Base-by-base conservation (phyloP, 2,113 vertebrate species). In the Merops nubicus region DNA sequence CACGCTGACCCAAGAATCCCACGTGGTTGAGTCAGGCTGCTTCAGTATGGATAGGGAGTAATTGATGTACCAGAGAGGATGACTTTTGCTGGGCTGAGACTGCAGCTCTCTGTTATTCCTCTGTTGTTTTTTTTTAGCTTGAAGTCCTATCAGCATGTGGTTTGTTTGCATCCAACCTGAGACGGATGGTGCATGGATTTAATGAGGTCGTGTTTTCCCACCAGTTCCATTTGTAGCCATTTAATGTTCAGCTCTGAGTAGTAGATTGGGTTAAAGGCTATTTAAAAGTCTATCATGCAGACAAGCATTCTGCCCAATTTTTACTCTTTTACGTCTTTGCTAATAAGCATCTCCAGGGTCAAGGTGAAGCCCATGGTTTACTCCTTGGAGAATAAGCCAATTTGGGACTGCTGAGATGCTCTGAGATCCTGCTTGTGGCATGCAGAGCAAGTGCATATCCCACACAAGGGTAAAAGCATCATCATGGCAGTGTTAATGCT, bases 141-240 rank as follows among this genome's bases (percentile, higher is more conserved):
- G 57, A 11, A 68, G 76, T 19, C 73, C 70, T 42, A 15, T 51
- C 68, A 74, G 80, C 16, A 13, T 8, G 51, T 19, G 51, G 42
- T 86, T 89, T 76, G 72, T 84, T 96, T 89, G 76, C 93, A 87
- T 88, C 84, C 90, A 86, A 60, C 17, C 73, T 1, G 33, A 76
- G 89, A 88, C 6, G 89, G 91, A 89, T 77, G 77, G 62, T 20
- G 76, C 67, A 7, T 1, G 8, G 91, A 70, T 86, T 93, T 96
- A 96, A 96, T 88, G 94, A 95, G 89, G 91, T 94, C 51, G 23
- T 38, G 50, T 93, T 96, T 94, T 93, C 93, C 96, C 95, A 84
- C 88, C 89, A 79, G 77, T 3, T 96, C 89, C 93, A 73, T 84
- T 85, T 88, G 62, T 12, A 79, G 83, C 69, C 50, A 15, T 76